These are phyloP conservation scores for Gouania willdenowi DNA, from an alignment of 2,797 vertebrate genomes.

Conservation along the genomic window DNA sequence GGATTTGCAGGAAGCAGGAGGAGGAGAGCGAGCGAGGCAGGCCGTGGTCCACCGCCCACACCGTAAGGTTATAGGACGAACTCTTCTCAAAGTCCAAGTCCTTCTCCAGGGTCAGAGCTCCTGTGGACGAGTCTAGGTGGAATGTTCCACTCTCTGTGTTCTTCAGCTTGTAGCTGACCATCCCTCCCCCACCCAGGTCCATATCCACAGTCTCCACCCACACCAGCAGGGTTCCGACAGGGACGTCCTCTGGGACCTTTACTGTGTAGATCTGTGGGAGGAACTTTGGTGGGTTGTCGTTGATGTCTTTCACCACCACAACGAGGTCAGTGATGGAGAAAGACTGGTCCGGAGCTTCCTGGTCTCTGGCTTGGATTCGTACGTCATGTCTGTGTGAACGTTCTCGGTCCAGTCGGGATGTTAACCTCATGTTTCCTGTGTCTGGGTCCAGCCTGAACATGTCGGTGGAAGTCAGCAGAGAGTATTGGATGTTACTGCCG, in stretches of 20 bases:
- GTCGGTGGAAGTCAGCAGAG: conserved; percentile 80
- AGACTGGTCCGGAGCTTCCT: conserved; percentile 77
- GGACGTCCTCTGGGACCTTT: conserved; percentile 89
- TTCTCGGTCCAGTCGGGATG: conserved; percentile 84
- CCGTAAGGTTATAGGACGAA: conserved; percentile 85
- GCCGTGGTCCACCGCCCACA: conserved; percentile 87
- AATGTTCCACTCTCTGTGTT: conserved; percentile 82
- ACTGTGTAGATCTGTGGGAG: conserved; percentile 78
- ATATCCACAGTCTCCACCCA: conserved; percentile 90
- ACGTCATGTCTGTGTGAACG: conserved; percentile 77
- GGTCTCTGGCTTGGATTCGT: conserved; percentile 86
- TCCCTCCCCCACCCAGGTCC: conserved; percentile 81
- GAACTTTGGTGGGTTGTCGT: conserved; percentile 92
- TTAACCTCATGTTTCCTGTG: conserved; percentile 84
- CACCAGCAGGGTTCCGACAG: conserved; percentile 80
- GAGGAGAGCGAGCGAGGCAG: conserved; percentile 84
- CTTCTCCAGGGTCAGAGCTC: conserved; percentile 83
- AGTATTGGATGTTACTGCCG: conserved; percentile 80
- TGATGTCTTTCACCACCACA: conserved; percentile 85
- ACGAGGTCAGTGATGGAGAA: conserved; percentile 79
- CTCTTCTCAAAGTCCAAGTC: conserved; percentile 91
- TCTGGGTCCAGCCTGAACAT: conserved; percentile 82
- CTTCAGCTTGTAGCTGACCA: conserved; percentile 84
- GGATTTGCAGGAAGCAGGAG: conserved; percentile 87
- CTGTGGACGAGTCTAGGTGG: conserved; percentile 78